Evolutionary conservation across 2,888 invertebrate genomes (phyloP).

Genomic region (Idaea biselata): DNA sequence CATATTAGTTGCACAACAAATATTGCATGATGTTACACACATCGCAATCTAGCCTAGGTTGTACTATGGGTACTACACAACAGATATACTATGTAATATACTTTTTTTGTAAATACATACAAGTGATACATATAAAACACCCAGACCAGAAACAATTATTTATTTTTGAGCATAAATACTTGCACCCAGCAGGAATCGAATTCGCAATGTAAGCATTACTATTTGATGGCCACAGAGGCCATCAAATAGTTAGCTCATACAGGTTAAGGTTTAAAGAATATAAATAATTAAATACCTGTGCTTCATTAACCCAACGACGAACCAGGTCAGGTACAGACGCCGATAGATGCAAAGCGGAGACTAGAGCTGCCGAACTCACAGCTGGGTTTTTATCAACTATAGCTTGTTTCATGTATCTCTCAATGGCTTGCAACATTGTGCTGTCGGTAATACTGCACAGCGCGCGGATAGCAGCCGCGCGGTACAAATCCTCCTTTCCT

Average conservation of each 20-base stretch:
- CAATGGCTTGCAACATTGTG: slow-evolving; percentile 96
- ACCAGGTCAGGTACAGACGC: slow-evolving; percentile 94
- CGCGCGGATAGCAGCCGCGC: slow-evolving; percentile 97
- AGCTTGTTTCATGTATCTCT: slow-evolving; percentile 99
- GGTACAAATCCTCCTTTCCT: slow-evolving; percentile 92
- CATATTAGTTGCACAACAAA: too few species aligned
- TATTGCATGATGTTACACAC: too few species aligned
- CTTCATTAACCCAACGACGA: slow-evolving; percentile 99
- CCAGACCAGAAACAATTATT: too few species aligned
- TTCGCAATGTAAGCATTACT: too few species aligned
- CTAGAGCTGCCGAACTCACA: slow-evolving; percentile 97
- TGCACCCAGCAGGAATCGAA: too few species aligned
- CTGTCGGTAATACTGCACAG: slow-evolving; percentile 98
- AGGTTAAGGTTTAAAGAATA: background rate
- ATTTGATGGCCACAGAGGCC: too few species aligned
- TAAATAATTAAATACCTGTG: slow-evolving; percentile 79
- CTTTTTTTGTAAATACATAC: too few species aligned
- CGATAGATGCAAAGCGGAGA: slow-evolving; percentile 91
- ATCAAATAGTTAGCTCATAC: background rate
- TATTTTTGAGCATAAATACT: too few species aligned
- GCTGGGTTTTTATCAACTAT: slow-evolving; percentile 98
- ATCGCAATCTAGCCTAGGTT: too few species aligned
- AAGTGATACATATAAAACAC: too few species aligned
- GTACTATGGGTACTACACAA: too few species aligned
- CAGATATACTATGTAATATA: too few species aligned